These are phyloP conservation scores for Xestia ashworthii DNA, from an alignment of 2,888 invertebrate genomes.

Conservation along the genomic window DNA sequence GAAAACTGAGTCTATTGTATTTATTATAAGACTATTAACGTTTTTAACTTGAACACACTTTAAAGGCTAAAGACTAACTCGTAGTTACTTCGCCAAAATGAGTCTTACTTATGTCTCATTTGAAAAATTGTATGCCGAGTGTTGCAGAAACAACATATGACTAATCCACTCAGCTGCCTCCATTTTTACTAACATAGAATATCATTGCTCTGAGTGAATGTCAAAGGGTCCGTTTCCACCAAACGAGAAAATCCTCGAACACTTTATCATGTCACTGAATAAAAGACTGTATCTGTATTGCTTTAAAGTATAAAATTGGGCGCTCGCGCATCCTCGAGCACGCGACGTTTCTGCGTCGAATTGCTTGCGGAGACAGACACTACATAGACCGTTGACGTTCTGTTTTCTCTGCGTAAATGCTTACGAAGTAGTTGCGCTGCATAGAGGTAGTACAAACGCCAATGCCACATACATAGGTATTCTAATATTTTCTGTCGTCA, in stretches of 20 bases:
- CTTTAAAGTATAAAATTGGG: background rate
- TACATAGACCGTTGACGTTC: background rate
- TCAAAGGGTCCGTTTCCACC: background rate
- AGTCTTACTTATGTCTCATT: background rate
- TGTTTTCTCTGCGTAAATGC: conserved; percentile 1
- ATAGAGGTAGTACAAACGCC: background rate
- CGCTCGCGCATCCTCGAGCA: background rate
- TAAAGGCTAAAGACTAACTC: background rate
- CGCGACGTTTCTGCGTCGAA: background rate
- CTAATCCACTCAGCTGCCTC: background rate
- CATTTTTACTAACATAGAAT: background rate
- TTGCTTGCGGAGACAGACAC: background rate
- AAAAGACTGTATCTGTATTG: background rate
- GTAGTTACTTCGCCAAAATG: background rate
- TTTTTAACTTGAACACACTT: background rate
- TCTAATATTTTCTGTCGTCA: conserved; percentile 7
- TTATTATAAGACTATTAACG: conserved; percentile 13
- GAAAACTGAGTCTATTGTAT: background rate
- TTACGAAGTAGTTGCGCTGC: background rate
- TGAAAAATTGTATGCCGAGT: background rate
- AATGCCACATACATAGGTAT: background rate
- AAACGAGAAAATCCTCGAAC: background rate
- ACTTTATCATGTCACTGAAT: background rate
- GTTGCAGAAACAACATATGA: background rate
- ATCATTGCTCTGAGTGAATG: background rate